These are phyloP conservation scores for Pluvialis apricaria DNA, from an alignment of 2,113 vertebrate genomes.

Conservation along the genomic window DNA sequence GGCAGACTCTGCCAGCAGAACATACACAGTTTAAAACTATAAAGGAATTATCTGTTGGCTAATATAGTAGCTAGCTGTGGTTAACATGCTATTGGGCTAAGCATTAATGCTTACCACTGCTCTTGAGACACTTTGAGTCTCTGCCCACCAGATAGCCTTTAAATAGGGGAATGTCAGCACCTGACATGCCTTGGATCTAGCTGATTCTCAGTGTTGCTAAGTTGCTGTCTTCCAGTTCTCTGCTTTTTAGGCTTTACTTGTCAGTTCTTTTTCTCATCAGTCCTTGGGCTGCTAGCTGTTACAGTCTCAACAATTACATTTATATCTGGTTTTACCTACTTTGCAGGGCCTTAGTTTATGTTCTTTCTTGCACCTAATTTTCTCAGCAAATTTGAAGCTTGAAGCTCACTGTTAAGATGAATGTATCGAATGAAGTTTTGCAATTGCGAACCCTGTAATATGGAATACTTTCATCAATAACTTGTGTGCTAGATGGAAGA, in stretches of 20 bases:
- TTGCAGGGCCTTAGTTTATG: neutral
- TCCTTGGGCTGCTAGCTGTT: neutral
- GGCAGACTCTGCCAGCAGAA: neutral
- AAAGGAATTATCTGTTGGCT: neutral
- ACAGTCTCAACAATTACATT: neutral
- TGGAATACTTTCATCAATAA: neutral
- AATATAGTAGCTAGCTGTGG: neutral
- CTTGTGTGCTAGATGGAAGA: neutral
- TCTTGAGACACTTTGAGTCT: neutral
- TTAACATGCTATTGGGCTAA: neutral
- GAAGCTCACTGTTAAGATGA: neutral
- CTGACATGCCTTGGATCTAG: neutral
- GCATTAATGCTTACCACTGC: neutral
- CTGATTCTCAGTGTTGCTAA: neutral
- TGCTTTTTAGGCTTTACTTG: neutral
- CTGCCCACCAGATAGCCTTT: neutral
- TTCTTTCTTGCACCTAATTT: neutral
- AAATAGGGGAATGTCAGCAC: too few species aligned
- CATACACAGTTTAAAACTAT: neutral
- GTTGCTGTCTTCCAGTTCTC: neutral
- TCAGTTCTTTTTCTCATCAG: neutral
- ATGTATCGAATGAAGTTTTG: neutral
- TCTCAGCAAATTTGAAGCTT: neutral
- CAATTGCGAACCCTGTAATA: neutral
- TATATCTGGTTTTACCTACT: neutral